Percentiles rank a stretch among this genome's conserved stretches.
phyloP scores from a whole-genome alignment of 2,797 vertebrate species.

The Myotis myotis region DNA sequence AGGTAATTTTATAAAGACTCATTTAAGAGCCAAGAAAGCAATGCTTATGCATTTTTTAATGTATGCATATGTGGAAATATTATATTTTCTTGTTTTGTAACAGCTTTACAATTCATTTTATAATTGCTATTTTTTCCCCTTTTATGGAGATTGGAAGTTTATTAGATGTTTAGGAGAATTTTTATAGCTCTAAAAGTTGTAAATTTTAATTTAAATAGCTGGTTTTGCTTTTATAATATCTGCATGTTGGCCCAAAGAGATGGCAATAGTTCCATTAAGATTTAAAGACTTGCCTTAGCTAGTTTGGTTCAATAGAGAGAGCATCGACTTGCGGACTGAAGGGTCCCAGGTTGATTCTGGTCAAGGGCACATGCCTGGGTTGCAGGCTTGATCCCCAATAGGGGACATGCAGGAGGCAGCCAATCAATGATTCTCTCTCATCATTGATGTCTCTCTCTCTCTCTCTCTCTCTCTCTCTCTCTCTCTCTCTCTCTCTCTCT shows the following conservation, averaged over 20 bases:
- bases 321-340: too few relatives aligned
- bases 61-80: neutral
- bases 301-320: too few relatives aligned
- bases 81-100: constrained; percentile 23
- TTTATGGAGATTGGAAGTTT: constrained; percentile 12
- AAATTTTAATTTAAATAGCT: constrained; percentile 35
- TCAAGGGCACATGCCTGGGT: too few relatives aligned
- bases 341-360: too few relatives aligned
- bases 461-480: too few relatives aligned
- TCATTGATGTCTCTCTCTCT: too few relatives aligned
- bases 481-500: too few relatives aligned
- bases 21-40: constrained; percentile 41
- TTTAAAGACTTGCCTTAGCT: neutral
- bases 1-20: constrained; percentile 56
- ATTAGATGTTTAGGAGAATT: neutral
- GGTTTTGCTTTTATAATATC: constrained; percentile 19
- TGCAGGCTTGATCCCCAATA: too few relatives aligned
- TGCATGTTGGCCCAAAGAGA: neutral
- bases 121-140: constrained; percentile 4
- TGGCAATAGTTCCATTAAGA: neutral
- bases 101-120: neutral
- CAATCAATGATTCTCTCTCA: too few relatives aligned
- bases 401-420: too few relatives aligned
- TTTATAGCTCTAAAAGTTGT: constrained; percentile 12
- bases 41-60: neutral